These are phyloP conservation scores for Melanerpes formicivorus DNA, from an alignment of 2,113 vertebrate species.

Conservation along the genomic window DNA sequence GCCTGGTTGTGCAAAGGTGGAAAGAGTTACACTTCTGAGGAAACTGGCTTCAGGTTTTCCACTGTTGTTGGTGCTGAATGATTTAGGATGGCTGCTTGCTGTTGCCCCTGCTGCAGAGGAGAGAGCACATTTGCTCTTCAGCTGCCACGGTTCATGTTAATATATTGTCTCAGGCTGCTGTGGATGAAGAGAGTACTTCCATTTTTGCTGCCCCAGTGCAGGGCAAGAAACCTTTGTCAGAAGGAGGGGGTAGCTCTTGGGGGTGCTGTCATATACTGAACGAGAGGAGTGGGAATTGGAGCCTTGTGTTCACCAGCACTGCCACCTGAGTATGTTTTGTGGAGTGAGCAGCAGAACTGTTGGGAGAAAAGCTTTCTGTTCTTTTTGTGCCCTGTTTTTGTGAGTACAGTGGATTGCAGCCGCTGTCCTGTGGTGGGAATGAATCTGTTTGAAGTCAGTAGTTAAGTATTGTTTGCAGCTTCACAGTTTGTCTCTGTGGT, in stretches of 20 bases:
- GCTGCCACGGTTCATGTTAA: fast-evolving
- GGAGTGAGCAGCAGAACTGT: not conserved
- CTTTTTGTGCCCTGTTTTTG: not conserved
- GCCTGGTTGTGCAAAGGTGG: not conserved
- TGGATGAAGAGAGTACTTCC: not conserved
- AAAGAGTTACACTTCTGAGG: not conserved
- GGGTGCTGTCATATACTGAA: not conserved
- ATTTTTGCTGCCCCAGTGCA: not conserved
- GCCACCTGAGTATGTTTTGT: not conserved
- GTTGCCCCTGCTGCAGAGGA: not conserved
- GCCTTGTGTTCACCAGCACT: not conserved
- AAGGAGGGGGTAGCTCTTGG: not conserved
- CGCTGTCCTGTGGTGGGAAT: not conserved
- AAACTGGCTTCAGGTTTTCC: not conserved
- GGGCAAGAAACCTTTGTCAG: not conserved
- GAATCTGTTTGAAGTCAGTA: not conserved
- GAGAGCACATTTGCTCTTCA: not conserved
- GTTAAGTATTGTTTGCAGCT: not conserved
- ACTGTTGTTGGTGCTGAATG: fast-evolving
- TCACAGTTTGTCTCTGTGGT: not conserved
- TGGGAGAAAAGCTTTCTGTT: not conserved
- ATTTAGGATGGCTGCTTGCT: not conserved
- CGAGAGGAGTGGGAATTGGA: not conserved
- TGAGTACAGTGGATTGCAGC: not conserved
- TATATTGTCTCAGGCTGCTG: not conserved